Evolutionary conservation across 2,888 invertebrate genomes (phyloP), one percentile per base, ranked within the genome.

Genomic region (Stenolophus ochropezus): DNA sequence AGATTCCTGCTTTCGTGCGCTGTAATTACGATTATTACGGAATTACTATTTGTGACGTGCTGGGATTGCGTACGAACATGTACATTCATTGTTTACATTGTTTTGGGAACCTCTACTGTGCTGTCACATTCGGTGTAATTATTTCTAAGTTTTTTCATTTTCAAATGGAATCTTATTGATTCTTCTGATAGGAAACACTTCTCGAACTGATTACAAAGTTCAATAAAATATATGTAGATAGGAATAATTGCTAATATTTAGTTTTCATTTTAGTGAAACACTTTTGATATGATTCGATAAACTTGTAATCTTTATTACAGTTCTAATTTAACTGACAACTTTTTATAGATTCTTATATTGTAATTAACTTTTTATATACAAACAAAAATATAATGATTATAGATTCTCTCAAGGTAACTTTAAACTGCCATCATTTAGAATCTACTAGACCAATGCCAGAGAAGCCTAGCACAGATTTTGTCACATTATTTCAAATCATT

Each of bases 21-120:
- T 20, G 6, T 75, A 75, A 75, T 75, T 53, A 75, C 75, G 21
- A 56, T 53, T 75, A 75, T 75, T 75, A 75, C 53, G 53, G 25
- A 53, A 75, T 75, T 75, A 75, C 18, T 14, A 73, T 49, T 47
- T 47, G 73, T 73, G 73, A 42, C 71, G 42, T 71, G 51, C 11
- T 49, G 21, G 20, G 20, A 73, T 73, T 47, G 47, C 73, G 51
- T 73, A 16, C 51, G 47, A 5, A 23, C 73, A 73, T 61, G 21
- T 2, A n/a, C 73, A 73, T 61, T 61, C 14, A 75, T 75, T 75
- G 56, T 51, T 53, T 75, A 53, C 75, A 53, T 75, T 33, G 16
- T 33, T 71, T 71, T 61, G 61, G n/a, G 61, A 61, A 61, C 61
- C n/a, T 14, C 23, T 21, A 11, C 14, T 61, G 20, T 58, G 25